Evolutionary conservation across 2,888 invertebrate species (phyloP), one percentile per base, ranked within the genome.

Genomic region (Bugula neritina): DNA sequence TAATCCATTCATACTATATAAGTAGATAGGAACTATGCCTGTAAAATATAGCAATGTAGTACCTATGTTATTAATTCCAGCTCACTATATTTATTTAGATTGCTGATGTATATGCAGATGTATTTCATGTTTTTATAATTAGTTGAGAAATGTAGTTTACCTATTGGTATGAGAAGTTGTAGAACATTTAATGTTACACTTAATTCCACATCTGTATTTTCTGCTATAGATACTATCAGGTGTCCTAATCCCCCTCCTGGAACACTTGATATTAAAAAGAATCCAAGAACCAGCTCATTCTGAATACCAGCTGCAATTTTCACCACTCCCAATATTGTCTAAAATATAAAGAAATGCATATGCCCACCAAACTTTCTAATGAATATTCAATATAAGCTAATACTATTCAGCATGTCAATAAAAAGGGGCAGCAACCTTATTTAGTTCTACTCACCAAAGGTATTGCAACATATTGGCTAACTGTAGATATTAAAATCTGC

Each of bases 231-330:
- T 57, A 80, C 80, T n/a, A 81, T 79, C 52, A 83, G 77, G 75
- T 82, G 81, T 21, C 82, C 82, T 57, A 81, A 75, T 1, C 83
- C 83, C 1, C 83, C 83, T 2, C 82, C 82, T 0, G 83, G 83
- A 23, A 83, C 79, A 73, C 80, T 80, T 23, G 83, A 79, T 73
- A 80, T 79, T 75, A 79, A 81, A 72, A 83, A 77, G 71, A 83
- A 76, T 3, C 83, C 83, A 74, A 81, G 79, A 10, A 79, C 76
- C 27, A 80, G 76, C 72, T 80, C 79, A 72, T 78, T 77, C 73
- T 80, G 76, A 35, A 81, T 74, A 1, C 79, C 78, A 34, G 80
- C 76, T 54, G 78, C 70, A n/a, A 43, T 17, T 27, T 23, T 55
- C 27, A 55, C 35, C 21, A 71, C 10, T 21, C 34, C 52, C 25